A percentile compares a stretch with the other conserved stretches of the same genome.
phyloP scores from a whole-genome alignment of 1,140 invertebrate species.

The Diorhabda sublineata region DNA sequence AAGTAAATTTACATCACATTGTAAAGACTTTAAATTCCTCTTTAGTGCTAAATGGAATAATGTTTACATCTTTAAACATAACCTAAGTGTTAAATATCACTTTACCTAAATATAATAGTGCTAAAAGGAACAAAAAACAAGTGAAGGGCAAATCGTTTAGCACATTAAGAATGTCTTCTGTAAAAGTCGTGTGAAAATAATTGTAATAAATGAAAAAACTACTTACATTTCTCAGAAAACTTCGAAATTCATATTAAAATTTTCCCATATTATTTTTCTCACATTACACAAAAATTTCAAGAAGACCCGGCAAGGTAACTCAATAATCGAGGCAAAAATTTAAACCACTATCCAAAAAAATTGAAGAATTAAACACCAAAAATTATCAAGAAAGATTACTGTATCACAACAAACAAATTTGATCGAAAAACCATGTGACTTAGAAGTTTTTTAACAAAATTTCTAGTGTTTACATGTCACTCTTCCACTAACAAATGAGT shows the following conservation, averaged over 20 bases:
- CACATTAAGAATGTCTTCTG: slow-evolving; percentile 15
- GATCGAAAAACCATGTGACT: slow-evolving; percentile 37
- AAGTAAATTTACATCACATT: slow-evolving; percentile 7
- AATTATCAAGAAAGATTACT: slow-evolving; percentile 1
- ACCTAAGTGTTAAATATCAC: slow-evolving; percentile 20
- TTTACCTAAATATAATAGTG: slow-evolving; percentile 17
- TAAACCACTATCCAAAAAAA: slow-evolving; percentile 28
- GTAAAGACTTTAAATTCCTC: slow-evolving; percentile 13
- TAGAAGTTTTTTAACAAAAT: slow-evolving; percentile 34
- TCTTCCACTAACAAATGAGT: slow-evolving; percentile 47
- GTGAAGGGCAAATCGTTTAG: slow-evolving; percentile 41
- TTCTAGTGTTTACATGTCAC: slow-evolving; percentile 49
- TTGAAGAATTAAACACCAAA: slow-evolving; percentile 7
- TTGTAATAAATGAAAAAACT: slow-evolving; percentile 7
- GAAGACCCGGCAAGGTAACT: slow-evolving; percentile 37
- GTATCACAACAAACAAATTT: slow-evolving; percentile 24
- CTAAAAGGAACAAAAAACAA: slow-evolving; percentile 33
- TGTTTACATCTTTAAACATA: slow-evolving; percentile 32
- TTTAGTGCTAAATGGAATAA: slow-evolving; percentile 10
- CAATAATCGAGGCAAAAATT: slow-evolving; percentile 29
- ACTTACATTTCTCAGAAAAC: slow-evolving; percentile 31
- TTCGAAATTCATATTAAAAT: slow-evolving; percentile 24
- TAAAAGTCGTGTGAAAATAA: background rate
- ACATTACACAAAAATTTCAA: slow-evolving; percentile 25
- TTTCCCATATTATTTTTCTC: slow-evolving; percentile 8